Base-by-base conservation (phyloP, 2,888 invertebrate genomes). In the Norana najaformis region DNA sequence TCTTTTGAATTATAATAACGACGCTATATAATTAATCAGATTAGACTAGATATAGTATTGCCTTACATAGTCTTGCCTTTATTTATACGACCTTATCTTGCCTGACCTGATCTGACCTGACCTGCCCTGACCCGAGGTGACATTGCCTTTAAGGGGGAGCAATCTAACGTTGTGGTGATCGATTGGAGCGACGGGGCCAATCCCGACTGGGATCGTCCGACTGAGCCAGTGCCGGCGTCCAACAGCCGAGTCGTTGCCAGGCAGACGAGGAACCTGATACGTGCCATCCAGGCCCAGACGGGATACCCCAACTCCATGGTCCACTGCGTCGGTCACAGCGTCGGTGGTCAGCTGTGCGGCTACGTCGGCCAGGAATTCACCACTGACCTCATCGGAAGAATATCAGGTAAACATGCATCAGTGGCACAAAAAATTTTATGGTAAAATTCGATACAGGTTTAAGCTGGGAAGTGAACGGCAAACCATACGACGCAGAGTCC, bases 201-300 rank as follows among this genome's bases (percentile, higher is more conserved):
- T 8, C 90, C 90, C 2, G 90, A 90, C 69, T 36, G 36, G 30
- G 53, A 47, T 23, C n/a, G 30, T 18, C 90, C 90, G 16, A 47
- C 53, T 30, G 41, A 89, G 18, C 89, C 88, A n/a, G 69, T 90
- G 3, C 90, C 90, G 11, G 88, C 90, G 16, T 36, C 90, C 37
- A 90, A 90, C 89, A 89, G 89, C n/a, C 88, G 90, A 13, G 90
- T 90, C 16, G 90, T 90, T 1, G 90, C 89, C 37, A 89, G 90
- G 39, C 35, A 36, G 47, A 89, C 82, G n/a, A 38, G 89, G 30
- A 90, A 90, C 89, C 37, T 89, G 16, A 35, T 89, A 13, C 37
- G 69, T 13, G 88, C 69, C 36, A 53, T 89, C 89, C 30, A 38
- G 88, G 13, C 37, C 16, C 36, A 6, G 20, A 36, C 37, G 20